Base-by-base conservation (phyloP, 2,888 invertebrate genomes). In the Camptogramma bilineatum region DNA sequence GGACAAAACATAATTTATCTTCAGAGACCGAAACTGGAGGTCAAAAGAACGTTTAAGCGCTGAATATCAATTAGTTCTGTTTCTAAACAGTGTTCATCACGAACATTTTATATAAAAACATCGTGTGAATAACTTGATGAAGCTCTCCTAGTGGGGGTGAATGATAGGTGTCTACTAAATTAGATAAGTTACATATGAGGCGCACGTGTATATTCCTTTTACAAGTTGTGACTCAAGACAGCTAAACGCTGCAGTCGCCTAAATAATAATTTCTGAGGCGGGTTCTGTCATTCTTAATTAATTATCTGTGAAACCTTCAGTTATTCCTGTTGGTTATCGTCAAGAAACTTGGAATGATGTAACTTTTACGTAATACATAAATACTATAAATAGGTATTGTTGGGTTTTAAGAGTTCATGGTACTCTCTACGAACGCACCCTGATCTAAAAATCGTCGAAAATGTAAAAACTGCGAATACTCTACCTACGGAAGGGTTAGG, bases 161-260 rank as follows among this genome's bases (percentile, higher is more conserved):
- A 48, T 65, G 68, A 69, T 66, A 70, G 61, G 64, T 52, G 59
- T 62, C 66, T 69, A 68, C 62, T 66, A 68, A 68, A 68, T 64
- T 48, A 64, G 64, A 67, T 59, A 65, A 62, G 47, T 64, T 64
- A 69, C 72, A 70, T 39, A 70, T 73, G 73, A 72, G 59, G 62
- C 61, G 60, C 73, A 73, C 66, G 63, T 73, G 73, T 72, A 24
- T 56, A 60, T 54, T 71, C 61, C 64, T 53, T 66, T 66, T 66
- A 47, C 58, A 68, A 68, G 65, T 56, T 69, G 72, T 70, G 70
- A 72, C 69, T 70, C 68, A 73, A 62, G 51, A 58, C 64, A 66
- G 55, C 58, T 64, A 66, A 60, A 52, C 55, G 54, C 55, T 57
- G 61, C 51, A 63, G 52, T 47, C 53, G 46, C 55, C 54, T 54